Percentiles rank a stretch among this genome's conserved stretches.
These are phyloP conservation scores for Labeo calbasu DNA, from an alignment of 2,797 vertebrate genomes.

Conservation along the genomic window DNA sequence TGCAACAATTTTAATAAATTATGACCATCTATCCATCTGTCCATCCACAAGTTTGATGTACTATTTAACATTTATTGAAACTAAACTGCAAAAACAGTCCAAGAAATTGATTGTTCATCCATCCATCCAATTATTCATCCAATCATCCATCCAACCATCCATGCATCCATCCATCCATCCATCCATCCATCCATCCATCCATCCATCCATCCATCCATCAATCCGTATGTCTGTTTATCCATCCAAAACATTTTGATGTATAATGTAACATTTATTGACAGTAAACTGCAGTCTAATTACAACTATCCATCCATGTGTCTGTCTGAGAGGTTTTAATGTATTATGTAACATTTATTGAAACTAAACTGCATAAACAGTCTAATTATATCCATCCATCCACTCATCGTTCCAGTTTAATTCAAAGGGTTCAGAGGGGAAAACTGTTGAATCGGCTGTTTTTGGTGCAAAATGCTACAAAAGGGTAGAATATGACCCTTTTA, in stretches of 20 bases:
- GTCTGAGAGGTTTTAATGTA: neutral
- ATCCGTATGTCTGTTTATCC: neutral
- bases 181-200: fast-evolving
- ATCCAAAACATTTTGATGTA: neutral
- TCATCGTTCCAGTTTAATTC: neutral
- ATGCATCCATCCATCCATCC: neutral
- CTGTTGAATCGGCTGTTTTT: neutral
- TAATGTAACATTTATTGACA: too few relatives aligned
- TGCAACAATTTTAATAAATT: too few relatives aligned
- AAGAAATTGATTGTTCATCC: too few relatives aligned
- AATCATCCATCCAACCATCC: neutral
- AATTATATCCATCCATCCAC: neutral
- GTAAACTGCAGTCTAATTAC: neutral
- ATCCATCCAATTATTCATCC: fast-evolving
- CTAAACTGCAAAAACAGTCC: neutral
- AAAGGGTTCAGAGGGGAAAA: neutral
- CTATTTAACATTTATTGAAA: neutral
- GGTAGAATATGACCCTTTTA: neutral
- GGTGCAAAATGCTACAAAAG: neutral
- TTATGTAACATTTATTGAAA: neutral
- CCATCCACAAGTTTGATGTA: neutral
- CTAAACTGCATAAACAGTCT: neutral
- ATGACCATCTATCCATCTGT: neutral
- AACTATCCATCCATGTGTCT: too few relatives aligned
- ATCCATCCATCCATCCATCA: neutral